Conservation (phyloP, 37 sponge, comb jelly and placozoan species). For the Geodia barretti region DNA sequence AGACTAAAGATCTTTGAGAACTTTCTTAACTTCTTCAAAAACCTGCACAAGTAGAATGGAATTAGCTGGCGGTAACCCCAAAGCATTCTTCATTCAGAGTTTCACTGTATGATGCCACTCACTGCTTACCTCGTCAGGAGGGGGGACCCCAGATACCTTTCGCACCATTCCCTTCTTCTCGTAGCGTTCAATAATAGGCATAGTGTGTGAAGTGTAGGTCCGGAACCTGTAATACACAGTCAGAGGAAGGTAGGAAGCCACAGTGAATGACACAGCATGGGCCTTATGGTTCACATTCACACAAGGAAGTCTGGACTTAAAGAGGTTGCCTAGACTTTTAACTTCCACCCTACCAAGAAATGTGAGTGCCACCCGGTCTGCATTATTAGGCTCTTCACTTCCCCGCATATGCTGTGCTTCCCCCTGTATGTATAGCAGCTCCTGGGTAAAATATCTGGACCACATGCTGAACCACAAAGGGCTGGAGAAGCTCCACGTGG, state of each 20-base stretch:
- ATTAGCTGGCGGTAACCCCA: neutral
- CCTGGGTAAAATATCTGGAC: too few relatives aligned
- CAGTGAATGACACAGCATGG: neutral
- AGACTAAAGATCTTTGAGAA: slow-evolving; percentile 35
- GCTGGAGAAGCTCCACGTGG: too few relatives aligned
- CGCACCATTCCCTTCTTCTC: slow-evolving; percentile 63
- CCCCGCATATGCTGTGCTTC: too few relatives aligned
- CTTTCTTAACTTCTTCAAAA: slow-evolving; percentile 64
- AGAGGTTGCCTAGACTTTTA: too few relatives aligned
- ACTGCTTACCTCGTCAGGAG: slow-evolving; percentile 56
- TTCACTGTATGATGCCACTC: neutral
- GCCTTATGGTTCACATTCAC: too few relatives aligned
- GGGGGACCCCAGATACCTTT: slow-evolving; percentile 33
- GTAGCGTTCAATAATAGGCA: slow-evolving; percentile 75
- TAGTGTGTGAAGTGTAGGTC: slow-evolving; percentile 63
- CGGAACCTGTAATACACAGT: slow-evolving; percentile 39
- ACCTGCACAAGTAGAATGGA: slow-evolving; percentile 28
- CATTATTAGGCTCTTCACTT: too few relatives aligned
- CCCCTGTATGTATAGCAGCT: neutral
- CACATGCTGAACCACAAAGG: too few relatives aligned
- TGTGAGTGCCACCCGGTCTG: too few relatives aligned
- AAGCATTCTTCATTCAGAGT: neutral
- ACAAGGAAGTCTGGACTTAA: too few relatives aligned
- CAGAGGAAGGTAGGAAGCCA: neutral
- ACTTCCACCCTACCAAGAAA: too few relatives aligned